Percentiles rank a stretch among this genome's conserved stretches.
phyloP scores from a whole-genome alignment of 1,140 invertebrate genomes.

The Drosophila seguyi region DNA sequence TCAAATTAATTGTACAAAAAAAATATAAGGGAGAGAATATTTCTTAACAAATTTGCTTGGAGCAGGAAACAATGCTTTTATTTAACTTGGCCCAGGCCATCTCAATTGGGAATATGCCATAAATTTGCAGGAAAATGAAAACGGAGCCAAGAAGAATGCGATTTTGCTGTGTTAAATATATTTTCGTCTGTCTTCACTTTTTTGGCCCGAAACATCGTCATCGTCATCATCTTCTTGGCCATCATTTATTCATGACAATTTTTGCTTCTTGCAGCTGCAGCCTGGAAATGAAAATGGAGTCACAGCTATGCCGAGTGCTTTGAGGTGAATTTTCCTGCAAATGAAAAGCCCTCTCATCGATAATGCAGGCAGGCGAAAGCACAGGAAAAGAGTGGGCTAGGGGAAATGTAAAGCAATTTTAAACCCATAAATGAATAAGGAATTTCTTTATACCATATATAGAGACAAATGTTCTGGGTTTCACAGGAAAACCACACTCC shows the following conservation, averaged over 20 bases:
- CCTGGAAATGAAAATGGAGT: constrained; percentile 49
- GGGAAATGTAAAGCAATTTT: constrained; percentile 52
- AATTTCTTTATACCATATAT: constrained; percentile 11
- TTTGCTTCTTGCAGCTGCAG: constrained; percentile 40
- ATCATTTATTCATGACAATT: constrained; percentile 74
- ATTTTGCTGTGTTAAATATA: constrained; percentile 37
- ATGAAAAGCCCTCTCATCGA: constrained; percentile 58
- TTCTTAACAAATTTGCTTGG: constrained; percentile 27
- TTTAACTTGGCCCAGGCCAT: constrained; percentile 28
- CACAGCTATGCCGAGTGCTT: constrained; percentile 47
- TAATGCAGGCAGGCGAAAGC: constrained; percentile 60
- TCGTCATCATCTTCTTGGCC: constrained; percentile 26
- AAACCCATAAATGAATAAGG: constrained; percentile 46
- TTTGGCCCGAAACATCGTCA: constrained; percentile 23
- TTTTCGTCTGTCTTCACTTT: constrained; percentile 41
- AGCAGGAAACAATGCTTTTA: constrained; percentile 27
- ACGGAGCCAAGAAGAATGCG: constrained; percentile 23
- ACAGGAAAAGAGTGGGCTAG: constrained; percentile 35
- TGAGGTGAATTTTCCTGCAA: constrained; percentile 48
- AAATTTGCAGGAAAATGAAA: constrained; percentile 48
- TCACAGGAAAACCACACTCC: background rate
- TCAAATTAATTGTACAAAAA: constrained; percentile 40
- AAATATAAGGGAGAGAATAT: constrained; percentile 1
- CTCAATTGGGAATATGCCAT: constrained; percentile 67
- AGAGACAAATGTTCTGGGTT: background rate